These are phyloP conservation scores for Gerosis bhagava DNA, from an alignment of 2,888 invertebrate species.

Conservation along the genomic window DNA sequence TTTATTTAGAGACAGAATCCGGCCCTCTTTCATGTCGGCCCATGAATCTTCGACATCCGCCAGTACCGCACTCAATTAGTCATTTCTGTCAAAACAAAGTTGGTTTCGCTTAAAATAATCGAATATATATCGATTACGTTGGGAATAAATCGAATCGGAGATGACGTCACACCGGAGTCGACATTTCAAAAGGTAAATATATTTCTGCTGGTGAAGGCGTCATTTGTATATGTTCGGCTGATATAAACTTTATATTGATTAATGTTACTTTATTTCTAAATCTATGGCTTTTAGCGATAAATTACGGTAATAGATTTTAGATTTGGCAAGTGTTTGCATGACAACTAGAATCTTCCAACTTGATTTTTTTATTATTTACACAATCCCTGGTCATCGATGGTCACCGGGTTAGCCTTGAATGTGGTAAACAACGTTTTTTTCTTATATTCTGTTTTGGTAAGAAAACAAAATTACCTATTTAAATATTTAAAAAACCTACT, in stretches of 20 bases:
- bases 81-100: slow-evolving; percentile 72
- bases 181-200: slow-evolving; percentile 19
- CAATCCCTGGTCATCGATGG: no score
- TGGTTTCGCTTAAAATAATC: slow-evolving; percentile 58
- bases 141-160: slow-evolving; percentile 29
- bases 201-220: slow-evolving; percentile 10
- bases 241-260: slow-evolving; percentile 20
- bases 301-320: slow-evolving; percentile 2
- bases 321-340: no score
- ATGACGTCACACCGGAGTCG: slow-evolving; percentile 26
- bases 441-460: no score
- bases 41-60: slow-evolving; percentile 71
- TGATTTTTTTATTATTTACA: background rate
- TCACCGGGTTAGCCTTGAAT: no score
- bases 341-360: no score
- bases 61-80: slow-evolving; percentile 65
- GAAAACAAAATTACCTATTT: no score
- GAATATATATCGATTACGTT: slow-evolving; percentile 42
- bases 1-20: slow-evolving; percentile 48
- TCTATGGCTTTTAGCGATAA: no score
- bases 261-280: slow-evolving; percentile 4
- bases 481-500: no score
- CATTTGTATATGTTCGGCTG: slow-evolving; percentile 17
- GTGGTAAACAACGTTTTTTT: no score
- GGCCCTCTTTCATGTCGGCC: slow-evolving; percentile 46